Conservation (phyloP, 2,113 vertebrate genomes). For the Rhinogobius similis region DNA sequence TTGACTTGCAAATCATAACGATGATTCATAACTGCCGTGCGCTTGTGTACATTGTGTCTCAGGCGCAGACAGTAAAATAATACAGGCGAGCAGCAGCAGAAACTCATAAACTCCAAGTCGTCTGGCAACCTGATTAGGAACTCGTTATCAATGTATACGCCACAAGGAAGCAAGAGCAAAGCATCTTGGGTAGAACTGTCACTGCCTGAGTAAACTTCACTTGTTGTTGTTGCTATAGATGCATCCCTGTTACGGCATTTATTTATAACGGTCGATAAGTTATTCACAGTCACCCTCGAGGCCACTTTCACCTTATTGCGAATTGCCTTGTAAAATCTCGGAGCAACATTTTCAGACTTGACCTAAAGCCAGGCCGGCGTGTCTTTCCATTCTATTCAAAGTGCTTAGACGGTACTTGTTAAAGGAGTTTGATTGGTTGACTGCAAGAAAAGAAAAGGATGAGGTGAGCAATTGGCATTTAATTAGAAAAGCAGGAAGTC, state of each 20-base stretch:
- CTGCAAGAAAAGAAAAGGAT: neutral
- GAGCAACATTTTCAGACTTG: neutral
- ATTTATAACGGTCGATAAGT: neutral
- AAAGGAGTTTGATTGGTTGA: neutral
- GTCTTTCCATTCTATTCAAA: neutral
- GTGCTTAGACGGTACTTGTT: neutral
- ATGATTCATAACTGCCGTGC: slow-evolving; percentile 58
- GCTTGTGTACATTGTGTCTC: slow-evolving; percentile 47
- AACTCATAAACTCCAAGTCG: slow-evolving; percentile 4
- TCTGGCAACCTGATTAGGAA: neutral
- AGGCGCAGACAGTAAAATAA: slow-evolving; percentile 5
- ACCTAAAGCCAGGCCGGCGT: neutral
- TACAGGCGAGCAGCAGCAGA: neutral
- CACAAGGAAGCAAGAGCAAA: neutral
- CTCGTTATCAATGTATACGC: neutral
- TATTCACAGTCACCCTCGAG: neutral
- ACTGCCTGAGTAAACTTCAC: neutral
- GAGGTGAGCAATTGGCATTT: neutral
- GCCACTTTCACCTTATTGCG: neutral
- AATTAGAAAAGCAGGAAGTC: neutral
- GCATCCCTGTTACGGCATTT: neutral
- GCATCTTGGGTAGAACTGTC: neutral
- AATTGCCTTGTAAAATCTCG: neutral
- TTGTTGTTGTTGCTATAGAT: neutral
- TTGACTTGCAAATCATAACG: slow-evolving; percentile 71